These are phyloP conservation scores for Tribolium castaneum DNA, from an alignment of 1,140 invertebrate species.

Conservation along the genomic window DNA sequence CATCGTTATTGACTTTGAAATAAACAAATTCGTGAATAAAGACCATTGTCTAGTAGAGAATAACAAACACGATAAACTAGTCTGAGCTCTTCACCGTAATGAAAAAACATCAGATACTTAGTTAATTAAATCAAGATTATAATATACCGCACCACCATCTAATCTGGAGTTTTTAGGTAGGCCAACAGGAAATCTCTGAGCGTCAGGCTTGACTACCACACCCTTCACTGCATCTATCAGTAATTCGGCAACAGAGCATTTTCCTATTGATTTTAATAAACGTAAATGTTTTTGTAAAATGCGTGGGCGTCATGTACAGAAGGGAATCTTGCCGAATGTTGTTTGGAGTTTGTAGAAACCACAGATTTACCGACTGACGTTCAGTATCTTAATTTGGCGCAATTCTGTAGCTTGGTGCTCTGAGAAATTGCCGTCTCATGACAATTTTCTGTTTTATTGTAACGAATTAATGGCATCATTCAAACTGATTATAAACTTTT, in stretches of 20 bases:
- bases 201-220: neutral
- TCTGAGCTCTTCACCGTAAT: neutral
- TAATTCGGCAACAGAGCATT: neutral
- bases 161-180: neutral
- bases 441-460: neutral
- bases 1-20: neutral
- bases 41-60: neutral
- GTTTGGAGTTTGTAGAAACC: neutral
- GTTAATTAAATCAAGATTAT: neutral
- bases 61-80: constrained; percentile 12
- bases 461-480: neutral
- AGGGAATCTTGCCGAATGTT: neutral
- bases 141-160: no score
- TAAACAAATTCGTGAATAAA: constrained; percentile 8
- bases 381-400: neutral
- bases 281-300: neutral
- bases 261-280: neutral
- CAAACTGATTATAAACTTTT: no score
- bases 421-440: neutral
- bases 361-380: neutral
- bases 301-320: neutral
- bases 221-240: neutral
- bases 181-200: neutral
- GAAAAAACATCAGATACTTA: neutral
- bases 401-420: no score